Base-by-base conservation (phyloP, 2,888 invertebrate genomes). In the Galerucella nymphaeae region DNA sequence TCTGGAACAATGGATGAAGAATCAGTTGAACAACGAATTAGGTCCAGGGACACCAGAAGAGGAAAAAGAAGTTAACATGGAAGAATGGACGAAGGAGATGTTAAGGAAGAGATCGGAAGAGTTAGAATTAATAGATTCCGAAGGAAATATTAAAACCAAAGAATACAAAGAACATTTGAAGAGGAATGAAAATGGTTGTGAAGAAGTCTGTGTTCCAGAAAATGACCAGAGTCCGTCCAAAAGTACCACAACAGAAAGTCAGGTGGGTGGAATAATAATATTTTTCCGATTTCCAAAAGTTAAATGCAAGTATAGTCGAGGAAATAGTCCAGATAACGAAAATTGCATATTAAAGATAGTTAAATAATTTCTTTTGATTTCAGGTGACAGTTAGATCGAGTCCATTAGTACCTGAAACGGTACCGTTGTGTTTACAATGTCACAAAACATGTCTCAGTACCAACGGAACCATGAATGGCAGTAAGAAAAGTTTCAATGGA, bases 1-100 rank as follows among this genome's bases (percentile, higher is more conserved):
- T 80, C 87, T 94, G 77, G 93, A 93, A 77, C 91, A 93, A 81
- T 94, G 94, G 94, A 94, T 94, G 92, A 93, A 93, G 72, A 92
- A 93, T 5, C 90, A 93, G 74, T 89, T 93, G 65, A 92, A 92
- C 77, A 88, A 89, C 53, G 79, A 66, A 62, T 74, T 66, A 20
- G 20, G 20, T 10, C 11, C 55, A 16, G 38, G 23, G 50, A 85
- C 85, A 18, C 83, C 87, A 0, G 87, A 86, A 42, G 84, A 86
- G 11, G 90, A 86, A 50, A 84, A 86, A 14, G 90, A 91, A 83
- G 71, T 71, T 0, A 88, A 90, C 62, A 88, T 89, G 83, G 91
- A 91, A 87, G 89, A 87, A 84, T 94, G 94, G 93, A 93, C 93
- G 50, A 89, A 91, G 66, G 93, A 93, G 83, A 93, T 93, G 84